phyloP scores from a whole-genome alignment of 2,113 vertebrate genomes.

The Anthoscopus minutus region DNA sequence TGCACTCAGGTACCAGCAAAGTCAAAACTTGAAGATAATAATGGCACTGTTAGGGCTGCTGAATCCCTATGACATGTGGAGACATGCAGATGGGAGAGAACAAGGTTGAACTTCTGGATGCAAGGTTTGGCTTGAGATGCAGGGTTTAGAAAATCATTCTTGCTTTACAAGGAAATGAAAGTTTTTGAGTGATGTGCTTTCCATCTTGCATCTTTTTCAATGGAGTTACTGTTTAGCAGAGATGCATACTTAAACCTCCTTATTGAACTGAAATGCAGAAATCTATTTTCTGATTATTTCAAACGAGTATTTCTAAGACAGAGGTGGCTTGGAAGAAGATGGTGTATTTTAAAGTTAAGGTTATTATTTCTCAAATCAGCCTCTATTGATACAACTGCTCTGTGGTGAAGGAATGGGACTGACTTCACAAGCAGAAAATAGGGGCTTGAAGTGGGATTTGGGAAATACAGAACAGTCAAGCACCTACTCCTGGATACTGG shows the following conservation, averaged over 20 bases:
- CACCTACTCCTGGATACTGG: not conserved
- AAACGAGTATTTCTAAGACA: not conserved
- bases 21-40: slow-evolving; percentile 3
- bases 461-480: not conserved
- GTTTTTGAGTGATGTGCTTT: not conserved
- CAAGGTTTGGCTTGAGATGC: not conserved
- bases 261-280: not conserved
- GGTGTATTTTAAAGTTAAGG: not conserved
- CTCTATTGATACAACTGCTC: not conserved
- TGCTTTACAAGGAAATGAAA: not conserved
- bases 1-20: not conserved
- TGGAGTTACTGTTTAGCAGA: not conserved
- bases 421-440: not conserved
- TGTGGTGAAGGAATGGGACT: not conserved
- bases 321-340: not conserved
- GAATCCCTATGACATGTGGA: not conserved
- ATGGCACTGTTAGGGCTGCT: not conserved
- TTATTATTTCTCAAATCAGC: not conserved
- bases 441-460: not conserved
- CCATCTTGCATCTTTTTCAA: not conserved
- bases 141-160: not conserved
- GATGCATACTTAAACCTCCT: not conserved
- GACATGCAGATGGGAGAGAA: not conserved
- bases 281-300: not conserved
- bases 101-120: not conserved